A percentile compares a stretch with the other conserved stretches of the same genome.
Evolutionary conservation across 2,113 vertebrate species (phyloP).

Genomic region (Oreochromis tanganicae): DNA sequence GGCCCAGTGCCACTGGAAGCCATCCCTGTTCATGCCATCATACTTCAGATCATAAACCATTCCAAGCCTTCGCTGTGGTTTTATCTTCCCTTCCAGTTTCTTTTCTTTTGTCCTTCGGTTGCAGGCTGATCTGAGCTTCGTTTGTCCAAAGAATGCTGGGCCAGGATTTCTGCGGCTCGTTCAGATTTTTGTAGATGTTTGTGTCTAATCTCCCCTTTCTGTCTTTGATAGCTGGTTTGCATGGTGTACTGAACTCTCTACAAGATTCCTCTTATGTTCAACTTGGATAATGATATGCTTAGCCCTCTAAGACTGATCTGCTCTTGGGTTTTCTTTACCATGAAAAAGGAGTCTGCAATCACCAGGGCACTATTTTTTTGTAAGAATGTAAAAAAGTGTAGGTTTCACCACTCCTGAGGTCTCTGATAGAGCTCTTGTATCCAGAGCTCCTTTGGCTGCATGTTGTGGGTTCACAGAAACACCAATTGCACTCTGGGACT

Average conservation of each 20-base stretch:
- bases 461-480: neutral
- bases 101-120: neutral
- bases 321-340: neutral
- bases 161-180: neutral
- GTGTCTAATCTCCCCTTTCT: neutral
- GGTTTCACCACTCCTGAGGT: neutral
- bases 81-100: neutral
- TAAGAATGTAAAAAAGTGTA: neutral
- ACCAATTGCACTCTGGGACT: neutral
- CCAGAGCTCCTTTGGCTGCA: neutral
- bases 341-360: neutral
- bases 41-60: neutral
- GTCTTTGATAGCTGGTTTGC: neutral
- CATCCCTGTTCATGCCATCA: neutral
- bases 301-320: neutral
- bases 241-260: neutral
- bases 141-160: neutral
- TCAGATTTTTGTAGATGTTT: neutral
- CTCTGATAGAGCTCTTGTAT: neutral
- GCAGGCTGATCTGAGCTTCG: neutral
- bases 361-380: neutral
- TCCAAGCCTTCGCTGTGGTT: neutral
- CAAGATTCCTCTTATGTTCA: neutral
- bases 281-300: neutral
- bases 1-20: neutral